phyloP scores from a whole-genome alignment of 2,113 vertebrate genomes.

The Uria aalge region DNA sequence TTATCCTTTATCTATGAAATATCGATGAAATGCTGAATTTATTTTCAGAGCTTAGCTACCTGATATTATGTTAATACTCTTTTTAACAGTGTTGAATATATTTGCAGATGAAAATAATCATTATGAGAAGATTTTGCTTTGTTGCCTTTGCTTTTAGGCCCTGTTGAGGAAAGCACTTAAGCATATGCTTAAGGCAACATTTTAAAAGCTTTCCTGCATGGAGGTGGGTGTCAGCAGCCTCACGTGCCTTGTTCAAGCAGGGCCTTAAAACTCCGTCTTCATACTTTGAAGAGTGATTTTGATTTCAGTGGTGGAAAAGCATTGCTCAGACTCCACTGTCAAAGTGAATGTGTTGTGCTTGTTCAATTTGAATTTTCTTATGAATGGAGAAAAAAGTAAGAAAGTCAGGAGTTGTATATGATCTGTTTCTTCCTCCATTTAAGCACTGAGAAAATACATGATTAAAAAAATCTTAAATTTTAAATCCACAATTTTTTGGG shows the following conservation, averaged over 20 bases:
- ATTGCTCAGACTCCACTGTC: background rate
- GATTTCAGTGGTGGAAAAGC: background rate
- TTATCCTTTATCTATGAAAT: background rate
- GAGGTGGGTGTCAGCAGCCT: background rate
- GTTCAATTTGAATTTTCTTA: background rate
- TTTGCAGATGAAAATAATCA: background rate
- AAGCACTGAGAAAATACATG: background rate
- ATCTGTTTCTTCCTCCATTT: background rate
- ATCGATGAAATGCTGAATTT: background rate
- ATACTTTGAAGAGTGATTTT: background rate
- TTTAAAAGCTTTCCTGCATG: background rate
- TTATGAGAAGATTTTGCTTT: background rate
- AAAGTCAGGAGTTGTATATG: background rate
- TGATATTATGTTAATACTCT: background rate
- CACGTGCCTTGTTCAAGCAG: background rate
- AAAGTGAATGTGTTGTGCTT: rapidly evolving
- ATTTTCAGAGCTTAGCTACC: background rate
- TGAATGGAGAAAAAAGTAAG: background rate
- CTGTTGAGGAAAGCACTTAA: background rate
- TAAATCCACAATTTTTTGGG: background rate
- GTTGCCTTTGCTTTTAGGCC: background rate
- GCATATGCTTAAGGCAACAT: background rate
- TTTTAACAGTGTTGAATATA: background rate
- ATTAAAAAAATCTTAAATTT: background rate
- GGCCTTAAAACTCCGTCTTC: background rate